These are phyloP conservation scores for Eriocheir sinensis DNA, from an alignment of 1,140 invertebrate genomes.

Conservation along the genomic window DNA sequence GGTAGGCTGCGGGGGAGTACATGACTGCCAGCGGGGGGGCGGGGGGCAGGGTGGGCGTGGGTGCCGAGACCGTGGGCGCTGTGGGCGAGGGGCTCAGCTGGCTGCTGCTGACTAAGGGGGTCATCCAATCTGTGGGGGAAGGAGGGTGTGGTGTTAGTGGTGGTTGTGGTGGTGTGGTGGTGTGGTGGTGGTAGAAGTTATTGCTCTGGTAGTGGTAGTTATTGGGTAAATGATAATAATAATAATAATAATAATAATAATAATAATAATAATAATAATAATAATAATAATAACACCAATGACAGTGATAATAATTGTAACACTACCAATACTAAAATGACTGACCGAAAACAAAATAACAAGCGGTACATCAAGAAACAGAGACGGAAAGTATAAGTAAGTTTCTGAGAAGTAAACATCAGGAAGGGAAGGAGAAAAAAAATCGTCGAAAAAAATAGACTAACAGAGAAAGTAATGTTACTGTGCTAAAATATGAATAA, in stretches of 20 bases:
- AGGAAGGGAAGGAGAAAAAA: not conserved
- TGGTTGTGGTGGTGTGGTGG: not conserved
- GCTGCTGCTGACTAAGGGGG: constrained; percentile 72
- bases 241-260: not conserved
- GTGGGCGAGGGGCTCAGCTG: constrained; percentile 78
- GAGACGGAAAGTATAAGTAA: too few relatives aligned
- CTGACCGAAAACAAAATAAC: too few relatives aligned
- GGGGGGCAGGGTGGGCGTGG: constrained; percentile 72
- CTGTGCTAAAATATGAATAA: too few relatives aligned
- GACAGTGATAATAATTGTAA: too few relatives aligned
- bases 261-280: too few relatives aligned
- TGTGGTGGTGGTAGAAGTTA: not conserved
- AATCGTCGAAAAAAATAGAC: too few relatives aligned
- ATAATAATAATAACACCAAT: too few relatives aligned
- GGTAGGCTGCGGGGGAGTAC: constrained; percentile 78
- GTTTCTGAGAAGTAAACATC: not conserved
- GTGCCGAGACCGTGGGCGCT: constrained; percentile 71
- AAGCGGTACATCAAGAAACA: not conserved
- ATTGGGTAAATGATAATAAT: too few relatives aligned
- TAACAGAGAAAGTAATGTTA: too few relatives aligned
- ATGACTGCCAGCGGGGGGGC: constrained; percentile 74
- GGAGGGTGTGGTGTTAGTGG: not conserved
- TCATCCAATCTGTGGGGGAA: constrained; percentile 70
- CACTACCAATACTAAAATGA: too few relatives aligned
- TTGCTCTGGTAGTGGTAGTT: not conserved